Conservation (phyloP, 2,888 invertebrate genomes). For the Trissolcus brochymenae region DNA sequence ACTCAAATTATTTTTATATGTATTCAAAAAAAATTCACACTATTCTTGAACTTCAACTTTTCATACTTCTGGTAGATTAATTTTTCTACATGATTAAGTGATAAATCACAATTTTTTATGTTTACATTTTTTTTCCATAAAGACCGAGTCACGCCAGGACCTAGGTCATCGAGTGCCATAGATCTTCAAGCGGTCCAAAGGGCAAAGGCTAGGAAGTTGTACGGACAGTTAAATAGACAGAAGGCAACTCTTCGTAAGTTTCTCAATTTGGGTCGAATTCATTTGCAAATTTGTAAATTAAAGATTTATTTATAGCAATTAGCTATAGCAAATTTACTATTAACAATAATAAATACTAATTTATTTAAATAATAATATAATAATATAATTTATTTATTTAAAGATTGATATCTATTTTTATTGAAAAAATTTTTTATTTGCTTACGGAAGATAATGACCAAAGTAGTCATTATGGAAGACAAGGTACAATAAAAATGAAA, state of each 20-base stretch:
- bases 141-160: conserved; percentile 68
- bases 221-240: conserved; percentile 87
- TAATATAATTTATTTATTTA: too few relatives aligned
- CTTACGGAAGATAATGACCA: conserved; percentile 66
- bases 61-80: background rate
- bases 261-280: background rate
- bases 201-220: conserved; percentile 89
- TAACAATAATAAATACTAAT: too few relatives aligned
- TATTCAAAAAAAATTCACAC: background rate
- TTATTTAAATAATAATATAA: too few relatives aligned
- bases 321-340: too few relatives aligned
- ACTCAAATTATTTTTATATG: background rate
- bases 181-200: conserved; percentile 94
- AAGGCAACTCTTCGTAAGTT: conserved; percentile 89
- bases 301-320: background rate
- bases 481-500: conserved; percentile 58
- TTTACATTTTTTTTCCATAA: conserved; percentile 23
- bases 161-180: conserved; percentile 92
- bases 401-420: background rate
- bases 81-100: background rate
- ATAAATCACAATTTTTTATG: background rate
- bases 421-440: conserved; percentile 49
- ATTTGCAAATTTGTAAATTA: too few relatives aligned
- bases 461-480: conserved; percentile 62
- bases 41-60: background rate